Evolutionary conservation across 1,140 invertebrate species (phyloP).

Genomic region (Formica selysi): DNA sequence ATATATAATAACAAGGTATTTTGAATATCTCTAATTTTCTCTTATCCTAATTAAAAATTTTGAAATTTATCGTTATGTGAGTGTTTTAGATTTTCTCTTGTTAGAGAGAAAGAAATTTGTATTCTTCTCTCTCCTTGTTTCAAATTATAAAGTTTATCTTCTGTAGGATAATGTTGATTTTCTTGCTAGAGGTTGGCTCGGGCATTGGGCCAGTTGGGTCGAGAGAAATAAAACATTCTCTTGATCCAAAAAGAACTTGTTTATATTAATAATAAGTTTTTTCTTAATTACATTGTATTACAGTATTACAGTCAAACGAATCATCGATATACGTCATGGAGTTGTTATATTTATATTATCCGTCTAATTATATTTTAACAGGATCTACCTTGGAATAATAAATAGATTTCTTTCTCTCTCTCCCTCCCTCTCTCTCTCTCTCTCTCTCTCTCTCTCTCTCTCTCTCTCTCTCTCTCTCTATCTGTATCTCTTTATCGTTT

Average conservation of each 20-base stretch:
- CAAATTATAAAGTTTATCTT: slow-evolving; percentile 19
- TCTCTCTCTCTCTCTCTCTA: not conserved
- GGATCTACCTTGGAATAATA: slow-evolving; percentile 41
- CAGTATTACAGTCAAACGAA: not conserved
- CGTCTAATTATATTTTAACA: slow-evolving; percentile 29
- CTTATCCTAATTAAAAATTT: too few species aligned
- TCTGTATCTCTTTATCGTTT: too few species aligned
- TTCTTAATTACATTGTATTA: not conserved
- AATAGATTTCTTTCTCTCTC: not conserved
- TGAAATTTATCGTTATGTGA: too few species aligned
- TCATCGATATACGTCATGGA: not conserved
- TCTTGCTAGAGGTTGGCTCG: not conserved
- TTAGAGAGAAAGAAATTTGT: too few species aligned
- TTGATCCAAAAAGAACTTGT: not conserved
- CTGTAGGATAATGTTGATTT: slow-evolving; percentile 30
- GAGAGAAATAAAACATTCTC: not conserved
- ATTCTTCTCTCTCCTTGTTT: not conserved
- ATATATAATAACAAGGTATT: not conserved
- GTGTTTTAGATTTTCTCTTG: too few species aligned
- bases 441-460: not conserved
- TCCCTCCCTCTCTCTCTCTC: not conserved
- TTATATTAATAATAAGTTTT: slow-evolving; percentile 2
- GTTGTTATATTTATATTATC: not conserved
- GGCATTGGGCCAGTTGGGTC: not conserved
- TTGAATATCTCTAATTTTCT: too few species aligned